Conservation (phyloP, 2,113 vertebrate genomes). For the Cynocephalus volans region DNA sequence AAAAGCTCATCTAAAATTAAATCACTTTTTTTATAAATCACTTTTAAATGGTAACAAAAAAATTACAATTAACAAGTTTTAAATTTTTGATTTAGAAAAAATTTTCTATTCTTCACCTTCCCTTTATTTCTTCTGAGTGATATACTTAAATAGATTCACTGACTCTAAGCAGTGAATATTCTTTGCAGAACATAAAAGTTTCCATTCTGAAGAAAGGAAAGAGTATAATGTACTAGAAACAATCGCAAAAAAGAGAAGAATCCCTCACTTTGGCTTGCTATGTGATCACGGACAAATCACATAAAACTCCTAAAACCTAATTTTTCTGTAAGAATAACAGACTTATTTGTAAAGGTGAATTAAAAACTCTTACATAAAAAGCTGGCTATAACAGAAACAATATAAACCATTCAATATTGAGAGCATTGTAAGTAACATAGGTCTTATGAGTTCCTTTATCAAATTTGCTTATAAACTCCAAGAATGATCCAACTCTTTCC, state of each 20-base stretch:
- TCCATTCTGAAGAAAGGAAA: conserved; percentile 27
- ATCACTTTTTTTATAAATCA: neutral
- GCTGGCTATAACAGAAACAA: conserved; percentile 40
- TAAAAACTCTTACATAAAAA: conserved; percentile 60
- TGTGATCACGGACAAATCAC: conserved; percentile 48
- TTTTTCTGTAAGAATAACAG: conserved; percentile 51
- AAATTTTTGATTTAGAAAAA: conserved; percentile 53
- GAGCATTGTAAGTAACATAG: neutral
- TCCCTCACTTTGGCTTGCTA: conserved; percentile 16
- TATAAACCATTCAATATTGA: conserved; percentile 59
- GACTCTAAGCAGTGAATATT: conserved; percentile 38
- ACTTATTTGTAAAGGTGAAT: conserved; percentile 58
- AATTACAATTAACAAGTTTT: neutral
- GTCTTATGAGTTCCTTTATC: conserved; percentile 28
- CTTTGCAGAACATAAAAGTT: neutral
- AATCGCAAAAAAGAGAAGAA: conserved; percentile 45
- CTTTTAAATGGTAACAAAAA: conserved; percentile 63
- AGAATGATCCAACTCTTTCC: neutral
- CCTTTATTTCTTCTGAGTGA: conserved; percentile 34
- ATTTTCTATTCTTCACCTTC: neutral
- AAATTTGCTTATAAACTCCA: conserved; percentile 39
- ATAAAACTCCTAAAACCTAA: neutral
- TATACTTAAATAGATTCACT: conserved; percentile 16
- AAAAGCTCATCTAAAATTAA: conserved; percentile 21
- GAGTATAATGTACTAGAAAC: conserved; percentile 48